A percentile compares a stretch with the other conserved stretches of the same genome.
Conservation (phyloP, 2,113 vertebrate species). For the Erpornis zantholeuca region DNA sequence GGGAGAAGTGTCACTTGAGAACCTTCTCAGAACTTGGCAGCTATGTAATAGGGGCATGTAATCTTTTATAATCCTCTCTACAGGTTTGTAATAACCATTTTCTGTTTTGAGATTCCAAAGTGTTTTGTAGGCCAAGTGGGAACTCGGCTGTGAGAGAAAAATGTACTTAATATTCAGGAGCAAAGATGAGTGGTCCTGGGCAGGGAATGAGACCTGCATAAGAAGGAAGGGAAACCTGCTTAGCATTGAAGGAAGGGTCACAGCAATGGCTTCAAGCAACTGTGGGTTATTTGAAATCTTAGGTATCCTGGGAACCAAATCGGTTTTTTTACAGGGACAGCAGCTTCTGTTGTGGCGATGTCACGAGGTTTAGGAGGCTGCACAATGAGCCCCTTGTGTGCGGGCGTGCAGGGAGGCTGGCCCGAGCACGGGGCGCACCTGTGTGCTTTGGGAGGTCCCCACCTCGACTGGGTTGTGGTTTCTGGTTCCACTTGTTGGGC, state of each 20-base stretch:
- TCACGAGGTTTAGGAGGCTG: slow-evolving; percentile 18
- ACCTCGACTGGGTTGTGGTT: not conserved
- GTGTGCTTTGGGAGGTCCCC: not conserved
- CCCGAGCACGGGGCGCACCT: not conserved
- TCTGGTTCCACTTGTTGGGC: not conserved
- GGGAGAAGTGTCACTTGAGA: slow-evolving; percentile 46
- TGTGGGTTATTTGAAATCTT: slow-evolving; percentile 15
- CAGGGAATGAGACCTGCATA: not conserved
- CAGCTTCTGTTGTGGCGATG: slow-evolving; percentile 43
- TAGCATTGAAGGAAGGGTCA: slow-evolving; percentile 20
- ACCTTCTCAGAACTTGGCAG: slow-evolving; percentile 50
- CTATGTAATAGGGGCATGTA: slow-evolving; percentile 42
- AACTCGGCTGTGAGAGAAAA: slow-evolving; percentile 31
- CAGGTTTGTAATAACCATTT: slow-evolving; percentile 54
- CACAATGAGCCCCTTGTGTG: slow-evolving; percentile 56
- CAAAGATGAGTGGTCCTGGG: slow-evolving; percentile 15
- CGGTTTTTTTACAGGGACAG: not conserved
- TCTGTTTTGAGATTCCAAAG: slow-evolving; percentile 43
- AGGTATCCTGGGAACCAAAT: slow-evolving; percentile 58
- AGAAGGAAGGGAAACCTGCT: slow-evolving; percentile 11
- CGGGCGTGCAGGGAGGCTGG: not conserved
- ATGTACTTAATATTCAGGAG: slow-evolving; percentile 50
- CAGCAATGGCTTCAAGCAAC: not conserved
- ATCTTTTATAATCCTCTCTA: slow-evolving; percentile 60
- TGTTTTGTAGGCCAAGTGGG: slow-evolving; percentile 32